phyloP scores from a whole-genome alignment of 2,888 invertebrate species.

The Himalopsyche kuldschensis region DNA sequence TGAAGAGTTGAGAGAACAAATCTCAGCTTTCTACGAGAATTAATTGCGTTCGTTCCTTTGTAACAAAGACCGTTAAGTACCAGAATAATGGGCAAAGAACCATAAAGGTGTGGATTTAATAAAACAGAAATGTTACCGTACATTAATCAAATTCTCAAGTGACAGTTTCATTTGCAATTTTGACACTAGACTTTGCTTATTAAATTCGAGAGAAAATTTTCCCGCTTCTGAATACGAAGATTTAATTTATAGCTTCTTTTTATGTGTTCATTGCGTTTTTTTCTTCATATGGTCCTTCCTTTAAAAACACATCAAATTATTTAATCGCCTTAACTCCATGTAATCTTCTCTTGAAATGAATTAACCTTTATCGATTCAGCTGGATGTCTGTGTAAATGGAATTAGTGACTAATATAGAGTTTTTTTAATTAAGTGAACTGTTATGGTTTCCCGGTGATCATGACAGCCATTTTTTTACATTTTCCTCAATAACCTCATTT shows the following conservation, averaged over 20 bases:
- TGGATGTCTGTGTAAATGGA: too few species aligned
- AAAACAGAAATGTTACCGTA: conserved; percentile 19
- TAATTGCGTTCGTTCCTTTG: conserved; percentile 17
- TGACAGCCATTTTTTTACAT: too few species aligned
- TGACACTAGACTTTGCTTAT: conserved; percentile 30
- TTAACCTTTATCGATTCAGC: too few species aligned
- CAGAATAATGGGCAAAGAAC: conserved; percentile 1
- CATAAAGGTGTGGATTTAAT: conserved; percentile 33
- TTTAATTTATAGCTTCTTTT: background rate
- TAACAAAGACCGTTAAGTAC: conserved; percentile 4
- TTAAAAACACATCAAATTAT: too few species aligned
- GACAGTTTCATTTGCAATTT: conserved; percentile 38
- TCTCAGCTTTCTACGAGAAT: background rate
- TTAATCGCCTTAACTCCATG: too few species aligned
- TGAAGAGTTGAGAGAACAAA: background rate
- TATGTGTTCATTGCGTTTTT: background rate
- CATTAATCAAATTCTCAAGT: conserved; percentile 37
- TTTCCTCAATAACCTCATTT: too few species aligned
- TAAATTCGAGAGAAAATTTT: conserved; percentile 18
- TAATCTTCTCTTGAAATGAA: too few species aligned
- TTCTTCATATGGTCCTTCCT: background rate
- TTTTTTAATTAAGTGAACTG: too few species aligned
- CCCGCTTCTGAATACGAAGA: background rate
- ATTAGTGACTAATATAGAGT: too few species aligned
- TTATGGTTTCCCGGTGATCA: too few species aligned